Conservation (phyloP, 2,797 vertebrate species). For the Rallus crepitans region DNA sequence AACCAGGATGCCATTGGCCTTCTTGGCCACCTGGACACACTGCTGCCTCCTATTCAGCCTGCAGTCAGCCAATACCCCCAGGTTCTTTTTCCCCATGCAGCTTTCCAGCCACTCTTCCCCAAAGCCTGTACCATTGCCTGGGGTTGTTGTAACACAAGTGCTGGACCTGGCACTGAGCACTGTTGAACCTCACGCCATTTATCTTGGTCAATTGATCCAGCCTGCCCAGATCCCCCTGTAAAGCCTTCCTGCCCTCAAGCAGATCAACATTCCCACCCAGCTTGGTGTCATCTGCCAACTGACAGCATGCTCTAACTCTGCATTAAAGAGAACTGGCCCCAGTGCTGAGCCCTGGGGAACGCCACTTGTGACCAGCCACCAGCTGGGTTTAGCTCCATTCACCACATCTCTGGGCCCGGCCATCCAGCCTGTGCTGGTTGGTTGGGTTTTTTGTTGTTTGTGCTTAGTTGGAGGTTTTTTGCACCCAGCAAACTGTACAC, state of each 20-base stretch:
- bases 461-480: too few species aligned
- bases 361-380: background rate
- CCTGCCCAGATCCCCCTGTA: background rate
- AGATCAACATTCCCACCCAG: rapidly evolving
- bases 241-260: rapidly evolving
- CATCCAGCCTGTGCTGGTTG: too few species aligned
- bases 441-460: too few species aligned
- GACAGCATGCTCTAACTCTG: too few species aligned
- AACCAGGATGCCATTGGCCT: background rate
- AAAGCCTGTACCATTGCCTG: rapidly evolving
- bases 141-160: background rate
- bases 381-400: background rate
- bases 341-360: background rate
- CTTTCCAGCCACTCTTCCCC: background rate
- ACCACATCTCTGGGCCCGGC: rapidly evolving
- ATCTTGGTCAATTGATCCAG: rapidly evolving
- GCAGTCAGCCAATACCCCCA: rapidly evolving
- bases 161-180: background rate
- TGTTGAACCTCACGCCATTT: background rate
- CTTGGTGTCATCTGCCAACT: background rate
- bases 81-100: background rate
- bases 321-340: too few species aligned
- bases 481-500: rapidly evolving
- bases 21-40: background rate
- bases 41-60: rapidly evolving